Conservation (phyloP, 2,888 invertebrate genomes). For the Metopia argyrocephala region DNA sequence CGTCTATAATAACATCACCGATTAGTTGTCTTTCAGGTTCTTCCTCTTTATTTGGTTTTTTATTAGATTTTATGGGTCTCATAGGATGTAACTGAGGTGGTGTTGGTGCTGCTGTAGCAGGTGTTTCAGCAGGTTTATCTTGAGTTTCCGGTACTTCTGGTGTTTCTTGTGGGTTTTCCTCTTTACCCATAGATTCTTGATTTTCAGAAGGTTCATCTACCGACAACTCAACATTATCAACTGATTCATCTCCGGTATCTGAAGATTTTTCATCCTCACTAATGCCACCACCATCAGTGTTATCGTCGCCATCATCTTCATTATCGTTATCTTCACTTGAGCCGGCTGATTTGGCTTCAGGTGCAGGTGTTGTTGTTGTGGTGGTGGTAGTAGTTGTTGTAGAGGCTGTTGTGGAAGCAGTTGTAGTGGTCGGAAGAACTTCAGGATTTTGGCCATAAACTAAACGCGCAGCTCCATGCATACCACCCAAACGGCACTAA, state of each 20-base stretch:
- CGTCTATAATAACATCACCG: slow-evolving; percentile 71
- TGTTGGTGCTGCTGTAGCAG: slow-evolving; percentile 44
- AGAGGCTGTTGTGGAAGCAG: slow-evolving; percentile 69
- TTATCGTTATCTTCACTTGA: slow-evolving; percentile 29
- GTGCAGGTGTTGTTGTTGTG: slow-evolving; percentile 59
- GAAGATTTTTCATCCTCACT: slow-evolving; percentile 34
- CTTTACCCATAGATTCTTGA: slow-evolving; percentile 16
- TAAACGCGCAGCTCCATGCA: slow-evolving; percentile 81
- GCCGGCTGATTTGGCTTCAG: slow-evolving; percentile 73
- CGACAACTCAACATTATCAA: slow-evolving; percentile 14
- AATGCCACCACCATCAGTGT: background rate
- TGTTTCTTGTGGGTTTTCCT: slow-evolving; percentile 22
- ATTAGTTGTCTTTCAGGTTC: slow-evolving; percentile 65
- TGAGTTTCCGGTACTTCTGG: slow-evolving; percentile 16
- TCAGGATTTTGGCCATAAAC: slow-evolving; percentile 80
- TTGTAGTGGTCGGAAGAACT: slow-evolving; percentile 75
- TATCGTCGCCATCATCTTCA: slow-evolving; percentile 14
- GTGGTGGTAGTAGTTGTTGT: slow-evolving; percentile 66
- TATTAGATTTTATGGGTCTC: slow-evolving; percentile 39
- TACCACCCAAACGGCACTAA: slow-evolving; percentile 62
- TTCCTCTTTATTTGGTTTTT: slow-evolving; percentile 58
- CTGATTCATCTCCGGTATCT: slow-evolving; percentile 29
- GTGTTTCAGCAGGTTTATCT: slow-evolving; percentile 16
- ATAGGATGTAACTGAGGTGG: slow-evolving; percentile 55
- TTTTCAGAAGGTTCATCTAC: slow-evolving; percentile 32